A percentile compares a stretch with the other conserved stretches of the same genome.
Evolutionary conservation across 2,888 invertebrate genomes (phyloP).

Genomic region (Drosophila sordidapex): DNA sequence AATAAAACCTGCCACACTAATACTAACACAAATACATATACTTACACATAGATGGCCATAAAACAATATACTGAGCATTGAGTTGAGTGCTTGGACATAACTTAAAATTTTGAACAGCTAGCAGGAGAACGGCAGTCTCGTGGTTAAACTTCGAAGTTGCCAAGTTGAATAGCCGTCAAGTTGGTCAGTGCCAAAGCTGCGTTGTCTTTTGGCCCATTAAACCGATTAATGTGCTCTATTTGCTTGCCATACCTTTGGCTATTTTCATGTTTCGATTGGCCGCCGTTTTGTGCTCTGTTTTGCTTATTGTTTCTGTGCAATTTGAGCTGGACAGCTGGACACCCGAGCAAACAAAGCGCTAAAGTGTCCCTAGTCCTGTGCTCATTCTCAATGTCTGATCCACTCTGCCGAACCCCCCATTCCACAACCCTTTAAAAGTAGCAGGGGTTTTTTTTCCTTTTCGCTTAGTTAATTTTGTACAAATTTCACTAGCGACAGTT

Average conservation of each 20-base stretch:
- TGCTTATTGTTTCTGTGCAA: slow-evolving; percentile 72
- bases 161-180: slow-evolving; percentile 51
- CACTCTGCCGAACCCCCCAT: neutral
- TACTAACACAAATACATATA: slow-evolving; percentile 1
- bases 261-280: slow-evolving; percentile 40
- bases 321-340: slow-evolving; percentile 73
- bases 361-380: slow-evolving; percentile 6
- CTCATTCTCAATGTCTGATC: slow-evolving; percentile 3
- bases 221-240: slow-evolving; percentile 79
- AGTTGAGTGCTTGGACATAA: slow-evolving; percentile 31
- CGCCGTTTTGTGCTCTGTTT: slow-evolving; percentile 52
- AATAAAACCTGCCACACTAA: slow-evolving; percentile 4
- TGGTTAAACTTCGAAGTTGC: neutral
- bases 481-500: slow-evolving; percentile 64
- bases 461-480: slow-evolving; percentile 66
- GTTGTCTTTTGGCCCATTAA: slow-evolving; percentile 60
- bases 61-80: slow-evolving; percentile 10
- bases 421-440: slow-evolving; percentile 8
- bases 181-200: slow-evolving; percentile 48
- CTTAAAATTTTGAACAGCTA: slow-evolving; percentile 38
- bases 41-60: neutral
- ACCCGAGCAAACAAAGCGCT: slow-evolving; percentile 57
- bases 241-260: slow-evolving; percentile 67
- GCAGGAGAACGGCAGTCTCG: neutral
- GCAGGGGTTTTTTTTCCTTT: slow-evolving; percentile 27